Base-by-base conservation (phyloP, 2,113 vertebrate genomes). In the Odocoileus hemionus region DNA sequence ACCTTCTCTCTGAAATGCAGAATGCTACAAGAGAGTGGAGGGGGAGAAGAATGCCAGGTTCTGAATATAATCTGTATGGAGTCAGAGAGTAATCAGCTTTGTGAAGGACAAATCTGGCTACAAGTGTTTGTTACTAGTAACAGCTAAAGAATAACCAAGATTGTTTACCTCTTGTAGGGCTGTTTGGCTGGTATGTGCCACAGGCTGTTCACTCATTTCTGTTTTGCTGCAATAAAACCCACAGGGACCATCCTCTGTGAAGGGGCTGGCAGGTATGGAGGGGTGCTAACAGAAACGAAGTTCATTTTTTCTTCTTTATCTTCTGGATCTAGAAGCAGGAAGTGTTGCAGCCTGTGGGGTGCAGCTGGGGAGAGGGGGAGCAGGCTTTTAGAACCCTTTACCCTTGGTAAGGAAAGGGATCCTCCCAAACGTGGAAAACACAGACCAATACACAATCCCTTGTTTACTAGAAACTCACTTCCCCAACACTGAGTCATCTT, bases 401-500 rank as follows among this genome's bases (percentile, higher is more conserved):
- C 30, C 54, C 14, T 79, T 14, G 23, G 3, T 50, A 28, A 39
- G 50, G 28, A 86, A 64, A 58, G 16, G 7, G 45, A n/a, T 30
- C 25, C n/a, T n/a, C 61, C n/a, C 74, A 21, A 50, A 70, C 14
- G 47, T 78, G 86, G 36, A 50, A 76, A n/a, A 55, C 17, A 76
- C 30, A 96, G 58, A 52, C n/a, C n/a, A 23, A 7, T 36, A 55
- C 2, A 0, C 10, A 16, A 33, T 36, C 47, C 26, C 43, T 12
- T 45, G 76, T 84, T 83, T 17, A 60, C 60, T 36, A 47, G 60
- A 26, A 10, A 76, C 57, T 58, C 4, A 47, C n/a, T 43, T 87
- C 52, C 61, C 23, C 57, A 25, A n/a, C 92, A 43, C 76, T 94
- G 91, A 89, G 58, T 96, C 91, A 91, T 21, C 89, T 91, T 92